A percentile compares a stretch with the other conserved stretches of the same genome.
These are phyloP conservation scores for Hyalella azteca DNA, from an alignment of 2,888 invertebrate genomes.

Conservation along the genomic window DNA sequence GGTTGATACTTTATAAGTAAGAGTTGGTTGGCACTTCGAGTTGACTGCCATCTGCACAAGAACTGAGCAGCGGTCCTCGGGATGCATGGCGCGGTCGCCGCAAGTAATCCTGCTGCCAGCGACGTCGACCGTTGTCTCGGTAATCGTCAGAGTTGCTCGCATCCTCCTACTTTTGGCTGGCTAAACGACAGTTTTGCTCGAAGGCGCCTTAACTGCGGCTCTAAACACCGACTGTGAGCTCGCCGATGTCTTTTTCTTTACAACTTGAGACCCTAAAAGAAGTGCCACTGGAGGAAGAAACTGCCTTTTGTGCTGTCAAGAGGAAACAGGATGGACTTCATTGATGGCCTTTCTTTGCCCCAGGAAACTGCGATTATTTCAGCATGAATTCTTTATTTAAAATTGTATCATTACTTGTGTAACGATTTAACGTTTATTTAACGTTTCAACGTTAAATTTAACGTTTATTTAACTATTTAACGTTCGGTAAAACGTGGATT, in stretches of 20 bases:
- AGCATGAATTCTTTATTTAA: too few species aligned
- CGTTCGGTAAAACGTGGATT: background rate
- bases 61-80: too few species aligned
- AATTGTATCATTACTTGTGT: background rate
- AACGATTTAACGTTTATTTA: background rate
- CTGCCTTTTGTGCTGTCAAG: background rate
- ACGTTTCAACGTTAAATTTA: background rate
- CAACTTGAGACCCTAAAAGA: conserved; percentile 1
- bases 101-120: background rate
- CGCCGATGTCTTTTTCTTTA: conserved; percentile 19
- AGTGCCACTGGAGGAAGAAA: background rate
- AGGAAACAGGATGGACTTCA: conserved; percentile 5
- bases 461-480: background rate
- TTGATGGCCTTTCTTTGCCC: conserved; percentile 6
- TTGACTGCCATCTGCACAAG: too few species aligned
- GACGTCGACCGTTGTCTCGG: conserved; percentile 7
- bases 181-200: conserved; percentile 29
- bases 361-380: conserved; percentile 22
- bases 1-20: too few species aligned
- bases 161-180: conserved; percentile 1
- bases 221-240: conserved; percentile 24
- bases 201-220: conserved; percentile 18
- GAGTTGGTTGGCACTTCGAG: too few species aligned
- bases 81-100: background rate
- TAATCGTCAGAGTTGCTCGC: conserved; percentile 18